Conservation (phyloP, 1,140 invertebrate species). For the Drosophila virilis region DNA sequence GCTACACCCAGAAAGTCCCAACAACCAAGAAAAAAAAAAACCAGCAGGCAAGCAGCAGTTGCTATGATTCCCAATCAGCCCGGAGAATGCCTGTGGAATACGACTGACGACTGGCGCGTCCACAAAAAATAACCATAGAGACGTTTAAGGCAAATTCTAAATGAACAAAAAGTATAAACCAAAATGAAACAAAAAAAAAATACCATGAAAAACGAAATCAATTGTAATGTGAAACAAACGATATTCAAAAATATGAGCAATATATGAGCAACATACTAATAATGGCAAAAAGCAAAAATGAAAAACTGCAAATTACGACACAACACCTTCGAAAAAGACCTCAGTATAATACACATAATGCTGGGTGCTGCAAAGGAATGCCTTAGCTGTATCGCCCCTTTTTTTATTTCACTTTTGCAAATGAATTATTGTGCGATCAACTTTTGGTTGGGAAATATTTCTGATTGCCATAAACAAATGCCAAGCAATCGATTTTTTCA, state of each 20-base stretch:
- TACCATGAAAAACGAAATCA: constrained; percentile 42
- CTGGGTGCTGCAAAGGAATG: constrained; percentile 76
- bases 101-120: constrained; percentile 49
- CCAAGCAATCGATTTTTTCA: constrained; percentile 3
- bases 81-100: no score
- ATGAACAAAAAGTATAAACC: constrained; percentile 81
- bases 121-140: constrained; percentile 81
- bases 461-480: neutral
- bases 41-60: no score
- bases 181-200: constrained; percentile 46
- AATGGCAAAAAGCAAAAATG: constrained; percentile 79
- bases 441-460: constrained; percentile 8
- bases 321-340: constrained; percentile 82
- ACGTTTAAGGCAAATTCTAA: constrained; percentile 83
- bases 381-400: constrained; percentile 75
- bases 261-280: constrained; percentile 80
- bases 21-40: no score
- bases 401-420: constrained; percentile 33
- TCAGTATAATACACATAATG: constrained; percentile 74
- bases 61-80: no score
- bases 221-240: constrained; percentile 75
- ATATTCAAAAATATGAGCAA: constrained; percentile 75
- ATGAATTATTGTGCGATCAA: neutral
- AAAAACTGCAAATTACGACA: constrained; percentile 81
- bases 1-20: no score